Evolutionary conservation across 2,797 vertebrate species (phyloP).

Genomic region (Cryptoblepharus egeriae): DNA sequence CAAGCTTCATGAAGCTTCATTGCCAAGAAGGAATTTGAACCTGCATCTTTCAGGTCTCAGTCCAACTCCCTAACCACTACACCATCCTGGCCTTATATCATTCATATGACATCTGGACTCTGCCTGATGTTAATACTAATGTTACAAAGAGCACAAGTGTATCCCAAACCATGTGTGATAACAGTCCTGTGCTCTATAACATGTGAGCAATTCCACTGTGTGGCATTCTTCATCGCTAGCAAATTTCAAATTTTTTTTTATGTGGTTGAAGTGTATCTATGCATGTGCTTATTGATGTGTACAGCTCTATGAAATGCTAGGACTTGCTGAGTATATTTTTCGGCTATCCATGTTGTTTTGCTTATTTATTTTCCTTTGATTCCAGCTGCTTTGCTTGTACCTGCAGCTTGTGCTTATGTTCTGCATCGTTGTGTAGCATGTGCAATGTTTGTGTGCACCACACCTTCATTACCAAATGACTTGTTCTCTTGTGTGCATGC

Average conservation of each 20-base stretch:
- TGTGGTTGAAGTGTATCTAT: not conserved
- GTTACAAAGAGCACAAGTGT: not conserved
- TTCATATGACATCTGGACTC: not conserved
- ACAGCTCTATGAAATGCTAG: not conserved
- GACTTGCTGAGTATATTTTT: not conserved
- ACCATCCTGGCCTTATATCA: too few relatives aligned
- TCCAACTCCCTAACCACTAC: too few relatives aligned
- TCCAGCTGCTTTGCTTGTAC: not conserved
- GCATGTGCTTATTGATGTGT: not conserved
- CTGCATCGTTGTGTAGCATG: not conserved
- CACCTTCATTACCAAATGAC: conserved; percentile 26
- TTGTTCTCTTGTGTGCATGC: not conserved
- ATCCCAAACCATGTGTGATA: not conserved
- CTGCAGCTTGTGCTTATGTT: not conserved
- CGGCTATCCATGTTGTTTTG: rapidly evolving
- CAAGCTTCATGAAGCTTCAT: too few relatives aligned
- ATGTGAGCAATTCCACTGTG: not conserved
- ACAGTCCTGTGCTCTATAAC: not conserved
- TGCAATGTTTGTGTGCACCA: conserved; percentile 4
- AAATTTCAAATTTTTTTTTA: not conserved
- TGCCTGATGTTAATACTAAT: not conserved
- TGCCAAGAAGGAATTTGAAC: too few relatives aligned
- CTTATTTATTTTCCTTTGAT: not conserved
- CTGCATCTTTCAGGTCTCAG: too few relatives aligned
- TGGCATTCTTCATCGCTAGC: not conserved